These are phyloP conservation scores for Tachysurus vachellii DNA, from an alignment of 2,113 vertebrate genomes.

Conservation along the genomic window DNA sequence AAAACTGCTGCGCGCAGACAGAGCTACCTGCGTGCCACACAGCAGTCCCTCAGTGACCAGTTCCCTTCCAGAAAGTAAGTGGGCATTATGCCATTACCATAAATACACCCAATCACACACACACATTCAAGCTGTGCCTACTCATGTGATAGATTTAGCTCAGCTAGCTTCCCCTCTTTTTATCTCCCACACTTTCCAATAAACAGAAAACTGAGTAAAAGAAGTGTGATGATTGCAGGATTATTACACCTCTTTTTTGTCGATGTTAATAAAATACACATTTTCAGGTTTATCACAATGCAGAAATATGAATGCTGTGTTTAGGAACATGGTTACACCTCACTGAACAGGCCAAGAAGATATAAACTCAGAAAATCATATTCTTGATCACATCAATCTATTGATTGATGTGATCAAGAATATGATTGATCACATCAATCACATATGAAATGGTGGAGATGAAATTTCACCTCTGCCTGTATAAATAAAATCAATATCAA, in stretches of 20 bases:
- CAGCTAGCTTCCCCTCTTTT: conserved; percentile 53
- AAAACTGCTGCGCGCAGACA: conserved; percentile 93
- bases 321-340: neutral
- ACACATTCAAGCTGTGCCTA: conserved; percentile 46
- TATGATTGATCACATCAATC: too few species aligned
- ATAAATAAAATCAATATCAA: neutral
- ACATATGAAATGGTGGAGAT: too few species aligned
- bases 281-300: neutral
- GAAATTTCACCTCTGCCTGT: neutral
- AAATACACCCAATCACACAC: conserved; percentile 28
- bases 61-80: conserved; percentile 92
- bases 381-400: neutral
- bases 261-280: neutral
- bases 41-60: conserved; percentile 97
- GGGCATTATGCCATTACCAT: conserved; percentile 11
- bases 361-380: neutral
- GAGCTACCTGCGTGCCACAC: conserved; percentile 98
- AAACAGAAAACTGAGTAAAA: neutral
- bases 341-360: neutral
- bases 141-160: conserved; percentile 57
- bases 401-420: too few species aligned
- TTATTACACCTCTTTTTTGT: conserved; percentile 6
- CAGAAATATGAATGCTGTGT: neutral
- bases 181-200: conserved; percentile 13
- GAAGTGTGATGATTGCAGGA: neutral